These are phyloP conservation scores for Dryobates pubescens DNA, from an alignment of 2,797 vertebrate genomes.

Conservation along the genomic window DNA sequence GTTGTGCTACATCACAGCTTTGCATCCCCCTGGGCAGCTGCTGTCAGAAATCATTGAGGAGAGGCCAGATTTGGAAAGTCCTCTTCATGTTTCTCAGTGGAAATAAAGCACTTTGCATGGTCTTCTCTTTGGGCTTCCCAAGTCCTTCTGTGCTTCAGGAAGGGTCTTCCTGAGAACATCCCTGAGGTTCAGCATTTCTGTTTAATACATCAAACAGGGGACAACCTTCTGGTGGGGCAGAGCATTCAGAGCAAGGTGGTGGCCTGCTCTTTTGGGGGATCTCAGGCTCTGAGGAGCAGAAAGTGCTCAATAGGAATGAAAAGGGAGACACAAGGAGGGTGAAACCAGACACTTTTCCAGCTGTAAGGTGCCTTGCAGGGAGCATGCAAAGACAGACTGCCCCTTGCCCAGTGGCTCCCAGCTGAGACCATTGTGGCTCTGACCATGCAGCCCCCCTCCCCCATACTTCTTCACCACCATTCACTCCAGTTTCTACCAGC, in stretches of 20 bases:
- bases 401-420: accelerated
- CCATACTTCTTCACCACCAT: neutral
- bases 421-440: neutral
- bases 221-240: neutral
- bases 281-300: neutral
- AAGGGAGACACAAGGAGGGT: neutral
- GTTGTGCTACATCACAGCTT: neutral
- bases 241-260: neutral
- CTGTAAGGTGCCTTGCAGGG: neutral
- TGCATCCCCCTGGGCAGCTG: neutral
- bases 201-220: neutral
- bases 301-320: neutral
- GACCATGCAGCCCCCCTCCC: too few species aligned
- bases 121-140: neutral
- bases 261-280: neutral
- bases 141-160: neutral
- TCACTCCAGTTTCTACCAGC: neutral
- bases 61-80: neutral
- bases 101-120: neutral
- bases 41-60: neutral
- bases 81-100: neutral
- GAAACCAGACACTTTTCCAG: neutral
- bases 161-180: neutral
- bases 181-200: neutral
- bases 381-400: neutral